Evolutionary conservation across 2,888 invertebrate genomes (phyloP), one percentile per base, ranked within the genome.

Genomic region (Andrena chrysosceles): DNA sequence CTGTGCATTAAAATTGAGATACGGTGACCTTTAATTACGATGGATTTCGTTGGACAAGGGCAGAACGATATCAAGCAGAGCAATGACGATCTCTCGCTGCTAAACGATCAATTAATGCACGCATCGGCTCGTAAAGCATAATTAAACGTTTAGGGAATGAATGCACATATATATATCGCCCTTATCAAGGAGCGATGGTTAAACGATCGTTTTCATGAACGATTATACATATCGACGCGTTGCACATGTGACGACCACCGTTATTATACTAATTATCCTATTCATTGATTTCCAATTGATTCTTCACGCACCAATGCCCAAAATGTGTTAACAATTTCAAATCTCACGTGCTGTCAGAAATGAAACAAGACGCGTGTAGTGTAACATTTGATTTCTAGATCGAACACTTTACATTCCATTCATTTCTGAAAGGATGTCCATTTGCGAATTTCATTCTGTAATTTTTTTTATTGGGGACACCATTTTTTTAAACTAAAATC

Each of bases 11-110:
- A 84, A 81, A 82, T 74, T 69, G 64, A 67, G 70, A 80, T 80
- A 64, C 70, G 48, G 70, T 85, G 52, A 23, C n/a, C 70, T 75
- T 85, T 71, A 74, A 80, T 85, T 76, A 71, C 56, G n/a, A 7
- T 29, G 16, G 60, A 68, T n/a, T 49, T 26, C 52, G 13, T 7
- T 20, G 1, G n/a, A 20, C 23, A 13, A 2, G 20, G 56, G 6
- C 16, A 42, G 29, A 64, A 68, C 48, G 23, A 72, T 67, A 74
- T 73, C 29, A 52, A 52, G 49, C 49, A 35, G 20, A 31, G 4
- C 33, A n/a, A 13, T 49, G 20, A 26, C 29, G 13, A 54, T 60
- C 1, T 23, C 48, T 56, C 31, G 29, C 49, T 52, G 33, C 26
- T 49, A 16, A 59, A 71, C 63, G 71, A 62, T 81, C 42, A 52